These are phyloP conservation scores for Helicoverpa assulta DNA, from an alignment of 2,888 invertebrate species.

Conservation along the genomic window DNA sequence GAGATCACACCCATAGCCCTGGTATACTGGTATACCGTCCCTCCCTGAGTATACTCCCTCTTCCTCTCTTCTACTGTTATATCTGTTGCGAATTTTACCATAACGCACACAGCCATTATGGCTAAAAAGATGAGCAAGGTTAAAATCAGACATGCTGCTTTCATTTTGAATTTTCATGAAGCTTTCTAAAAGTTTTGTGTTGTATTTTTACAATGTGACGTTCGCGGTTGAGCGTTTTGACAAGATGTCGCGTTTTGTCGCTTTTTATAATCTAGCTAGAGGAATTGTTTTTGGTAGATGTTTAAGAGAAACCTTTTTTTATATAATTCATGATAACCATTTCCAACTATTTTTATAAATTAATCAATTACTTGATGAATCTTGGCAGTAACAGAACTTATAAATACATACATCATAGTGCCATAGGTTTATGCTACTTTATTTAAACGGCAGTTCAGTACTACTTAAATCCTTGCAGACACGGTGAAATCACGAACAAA, in stretches of 20 bases:
- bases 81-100: conserved; percentile 86
- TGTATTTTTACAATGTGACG: not conserved
- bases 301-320: too few species aligned
- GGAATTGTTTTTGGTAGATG: too few species aligned
- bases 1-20: conserved; percentile 77
- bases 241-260: not conserved
- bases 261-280: too few species aligned
- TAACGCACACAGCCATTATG: conserved; percentile 82
- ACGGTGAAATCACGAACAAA: too few species aligned
- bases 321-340: too few species aligned
- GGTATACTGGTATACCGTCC: conserved; percentile 66
- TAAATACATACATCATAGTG: too few species aligned
- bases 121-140: conserved; percentile 76
- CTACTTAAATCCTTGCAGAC: too few species aligned
- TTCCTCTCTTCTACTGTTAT: conserved; percentile 78
- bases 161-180: conserved; percentile 68
- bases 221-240: not conserved
- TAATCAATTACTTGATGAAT: too few species aligned
- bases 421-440: too few species aligned
- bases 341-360: too few species aligned
- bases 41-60: conserved; percentile 63
- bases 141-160: conserved; percentile 79
- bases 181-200: not conserved
- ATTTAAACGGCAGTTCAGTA: too few species aligned
- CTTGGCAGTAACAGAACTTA: too few species aligned